Base-by-base conservation (phyloP, 2,888 invertebrate genomes). In the Acanthoscelides obtectus region DNA sequence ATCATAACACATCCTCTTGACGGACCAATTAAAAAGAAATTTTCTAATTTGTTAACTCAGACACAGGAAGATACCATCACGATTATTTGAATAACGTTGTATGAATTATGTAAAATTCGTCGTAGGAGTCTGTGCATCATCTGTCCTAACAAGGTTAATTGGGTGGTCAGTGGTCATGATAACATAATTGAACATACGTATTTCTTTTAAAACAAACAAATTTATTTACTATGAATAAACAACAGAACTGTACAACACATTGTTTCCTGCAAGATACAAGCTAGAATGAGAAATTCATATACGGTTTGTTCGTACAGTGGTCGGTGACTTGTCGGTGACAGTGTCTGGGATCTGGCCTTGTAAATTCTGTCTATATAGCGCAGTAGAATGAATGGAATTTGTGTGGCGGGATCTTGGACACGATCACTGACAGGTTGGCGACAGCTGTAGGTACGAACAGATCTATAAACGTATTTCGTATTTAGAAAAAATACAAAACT, bases 101-200 rank as follows among this genome's bases (percentile, higher is more conserved):
- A 66, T 71, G 69, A 71, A 69, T 71, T 68, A 71, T 66, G 45
- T 45, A 66, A 22, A 22, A 69, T 22, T 45, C 20, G 25, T 20
- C n/a, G 71, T 71, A 27, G 71, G 71, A n/a, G 71, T 21, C 19
- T 65, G 22, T 71, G 71, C 66, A 27, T 71, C 71, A 71, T 45
- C 66, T 22, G 17, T 66, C 66, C 69, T 71, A 71, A 66, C 21
- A n/a, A 69, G 66, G 71, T 69, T 69, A 71, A 71, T 69, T 71
- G 63, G 66, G 66, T 68, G 68, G 71, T 71, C 69, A 66, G 22
- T n/a, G n/a, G n/a, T n/a, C n/a, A n/a, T n/a, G 66, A 65, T 63
- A 69, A 69, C 64, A 64, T 45, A 45, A 71, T 68, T 68, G 64
- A 64, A 70, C 68, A 70, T 25, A 70, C 64, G 67, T 22, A 67